Base-by-base conservation (phyloP, 2,797 vertebrate genomes). In the Enteromius thamalakanensis region DNA sequence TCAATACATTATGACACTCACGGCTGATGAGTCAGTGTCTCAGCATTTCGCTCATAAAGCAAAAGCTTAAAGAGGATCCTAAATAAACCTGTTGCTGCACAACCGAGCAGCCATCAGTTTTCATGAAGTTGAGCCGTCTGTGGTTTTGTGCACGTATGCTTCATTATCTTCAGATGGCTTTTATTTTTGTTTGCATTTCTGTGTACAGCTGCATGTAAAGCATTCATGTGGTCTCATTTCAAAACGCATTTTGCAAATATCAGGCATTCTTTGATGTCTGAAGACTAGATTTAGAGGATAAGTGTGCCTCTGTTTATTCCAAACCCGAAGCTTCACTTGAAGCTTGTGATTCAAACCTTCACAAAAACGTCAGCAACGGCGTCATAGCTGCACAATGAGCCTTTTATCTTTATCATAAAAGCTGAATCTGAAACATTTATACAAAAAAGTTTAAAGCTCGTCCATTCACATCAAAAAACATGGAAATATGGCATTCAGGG, bases 231-330 rank as follows among this genome's bases (percentile, higher is more conserved):
- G n/a, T 62, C 14, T 42, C 14, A 10, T 45, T 76, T 45, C 1
- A 32, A 76, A 34, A 45, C 1, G 8, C 10, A 1, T 40, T 76
- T 37, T 37, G 29, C 79, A 64, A 37, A 49, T 37, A 26, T 34
- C 34, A 23, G 32, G 34, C 3, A 26, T 65, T 34, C 42, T 74
- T 74, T 81, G 70, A 74, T 37, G 58, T 65, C 12, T 81, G 29
- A 60, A 62, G 53, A 23, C 19, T n/a, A 72, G 68, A 81, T 72
- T 62, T 51, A 62, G 68, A 49, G 40, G 9, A 81, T 51, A 81
- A 74, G 55, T 2, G 3, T 37, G 42, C 64, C 7, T 64, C 21
- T 65, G 70, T 65, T 81, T 74, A 37, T 58, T 64, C 14, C 29
- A 64, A 74, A 64, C 15, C 29, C 17, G 14, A 81, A 71, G 14